Percentiles rank a stretch among this genome's conserved stretches.
Evolutionary conservation across 1,140 invertebrate genomes (phyloP).

Genomic region (Delia radicum): DNA sequence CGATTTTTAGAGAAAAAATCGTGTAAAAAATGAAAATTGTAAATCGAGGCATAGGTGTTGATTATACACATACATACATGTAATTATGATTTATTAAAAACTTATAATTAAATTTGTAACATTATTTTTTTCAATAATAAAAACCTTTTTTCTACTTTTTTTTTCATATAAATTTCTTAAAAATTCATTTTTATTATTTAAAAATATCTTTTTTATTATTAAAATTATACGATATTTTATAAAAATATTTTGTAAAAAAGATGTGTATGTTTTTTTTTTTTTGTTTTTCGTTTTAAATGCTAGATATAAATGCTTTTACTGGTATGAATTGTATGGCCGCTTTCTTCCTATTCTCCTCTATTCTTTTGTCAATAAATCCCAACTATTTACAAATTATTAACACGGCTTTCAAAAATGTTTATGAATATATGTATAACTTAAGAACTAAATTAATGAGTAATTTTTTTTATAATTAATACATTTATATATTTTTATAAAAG

Average conservation of each 20-base stretch:
- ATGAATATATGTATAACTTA: not conserved
- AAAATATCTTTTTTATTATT: not conserved
- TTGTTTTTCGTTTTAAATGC: no score
- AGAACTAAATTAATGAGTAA: not conserved
- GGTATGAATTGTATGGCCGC: not conserved
- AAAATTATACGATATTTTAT: not conserved
- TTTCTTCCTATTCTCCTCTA: not conserved
- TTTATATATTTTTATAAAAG: no score
- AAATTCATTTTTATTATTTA: no score
- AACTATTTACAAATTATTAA: not conserved
- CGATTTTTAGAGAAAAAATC: no score
- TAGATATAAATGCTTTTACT: not conserved
- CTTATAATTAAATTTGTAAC: no score
- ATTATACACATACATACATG: no score
- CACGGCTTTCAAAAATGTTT: not conserved
- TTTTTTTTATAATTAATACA: not conserved
- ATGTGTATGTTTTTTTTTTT: not conserved
- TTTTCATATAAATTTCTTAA: no score
- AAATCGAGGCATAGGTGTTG: no score
- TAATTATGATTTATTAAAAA: no score
- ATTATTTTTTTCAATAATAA: not conserved
- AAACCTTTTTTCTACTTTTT: not conserved
- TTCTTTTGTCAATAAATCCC: not conserved
- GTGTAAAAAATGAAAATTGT: no score
- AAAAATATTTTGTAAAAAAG: not conserved